Evolutionary conservation across 2,113 vertebrate genomes (phyloP).

Genomic region (Ameiurus melas): DNA sequence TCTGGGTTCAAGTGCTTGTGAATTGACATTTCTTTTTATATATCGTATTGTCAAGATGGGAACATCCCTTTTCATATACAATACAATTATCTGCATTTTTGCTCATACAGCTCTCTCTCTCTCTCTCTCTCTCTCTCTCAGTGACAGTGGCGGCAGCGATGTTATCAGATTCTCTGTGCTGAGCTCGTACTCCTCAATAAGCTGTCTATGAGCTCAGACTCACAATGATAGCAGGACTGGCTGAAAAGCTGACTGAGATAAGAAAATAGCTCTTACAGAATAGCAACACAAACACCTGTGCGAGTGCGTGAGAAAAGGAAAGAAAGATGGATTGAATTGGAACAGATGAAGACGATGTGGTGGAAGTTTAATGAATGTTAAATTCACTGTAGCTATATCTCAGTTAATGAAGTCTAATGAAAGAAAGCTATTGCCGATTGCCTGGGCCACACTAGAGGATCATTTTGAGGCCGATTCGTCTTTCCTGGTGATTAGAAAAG

Average conservation of each 20-base stretch:
- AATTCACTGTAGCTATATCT: background rate
- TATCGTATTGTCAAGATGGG: background rate
- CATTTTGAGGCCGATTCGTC: background rate
- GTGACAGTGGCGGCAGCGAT: conserved; percentile 54
- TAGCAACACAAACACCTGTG: conserved; percentile 27
- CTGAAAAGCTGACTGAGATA: conserved; percentile 63
- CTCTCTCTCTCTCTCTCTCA: conserved; percentile 35
- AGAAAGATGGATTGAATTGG: background rate
- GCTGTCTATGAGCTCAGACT: conserved; percentile 65
- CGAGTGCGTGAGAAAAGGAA: background rate
- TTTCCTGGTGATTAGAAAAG: background rate
- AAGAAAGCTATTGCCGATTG: background rate
- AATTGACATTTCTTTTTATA: background rate
- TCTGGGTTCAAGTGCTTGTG: background rate
- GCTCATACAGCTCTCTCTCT: conserved; percentile 20
- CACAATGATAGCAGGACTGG: conserved; percentile 59
- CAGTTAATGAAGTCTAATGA: background rate
- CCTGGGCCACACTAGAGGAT: background rate
- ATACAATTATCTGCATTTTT: conserved; percentile 1
- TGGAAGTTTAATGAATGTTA: background rate
- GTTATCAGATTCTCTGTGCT: conserved; percentile 52
- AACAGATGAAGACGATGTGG: background rate
- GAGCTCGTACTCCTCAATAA: conserved; percentile 71
- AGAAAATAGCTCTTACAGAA: conserved; percentile 53
- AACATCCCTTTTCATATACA: background rate